Base-by-base conservation (phyloP, 2,113 vertebrate genomes). In the Brachyistius frenatus region DNA sequence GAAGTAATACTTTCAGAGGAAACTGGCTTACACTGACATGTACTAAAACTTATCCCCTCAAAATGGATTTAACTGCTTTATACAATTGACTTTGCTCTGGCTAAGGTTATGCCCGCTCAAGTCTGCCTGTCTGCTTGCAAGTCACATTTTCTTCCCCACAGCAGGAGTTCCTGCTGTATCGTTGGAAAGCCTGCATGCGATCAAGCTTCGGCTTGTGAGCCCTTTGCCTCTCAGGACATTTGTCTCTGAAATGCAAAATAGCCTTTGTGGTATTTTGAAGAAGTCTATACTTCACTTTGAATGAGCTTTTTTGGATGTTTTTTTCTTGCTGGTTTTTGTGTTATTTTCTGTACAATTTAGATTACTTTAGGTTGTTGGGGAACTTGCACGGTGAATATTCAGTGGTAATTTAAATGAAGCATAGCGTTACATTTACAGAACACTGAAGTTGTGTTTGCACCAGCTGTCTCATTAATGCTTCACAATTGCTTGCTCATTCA, bases 211-310 rank as follows among this genome's bases (percentile, higher is more conserved):
- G 39, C 60, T 76, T 64, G 50, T 66, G 82, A 83, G 67, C 79
- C 50, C 54, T 78, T 35, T 68, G 53, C 56, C 63, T 80, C 66
- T 69, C 16, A 66, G 52, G 85, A 75, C 30, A 49, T 61, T 57
- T 57, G 49, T 77, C 73, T 85, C 75, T 83, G 67, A 87, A 91
- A 88, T 87, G 77, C 52, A 89, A 83, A 87, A 64, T 41, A 77
- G 44, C 23, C 64, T 78, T 50, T 76, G 69, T 67, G 63, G 41
- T 46, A 80, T 91, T 73, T 78, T 76, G 50, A 68, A 63, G 23
- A 66, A 65, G 56, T 84, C 69, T 66, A 13, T 56, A 10, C 7
- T 66, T 47, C 66, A 77, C 77, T 77, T 81, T 81, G 44, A 83
- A 64, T 68, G 57, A 67, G 64, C 67, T 77, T 74, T 85, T 36